Conservation (phyloP, 2,113 vertebrate genomes). For the Antigone vipio region DNA sequence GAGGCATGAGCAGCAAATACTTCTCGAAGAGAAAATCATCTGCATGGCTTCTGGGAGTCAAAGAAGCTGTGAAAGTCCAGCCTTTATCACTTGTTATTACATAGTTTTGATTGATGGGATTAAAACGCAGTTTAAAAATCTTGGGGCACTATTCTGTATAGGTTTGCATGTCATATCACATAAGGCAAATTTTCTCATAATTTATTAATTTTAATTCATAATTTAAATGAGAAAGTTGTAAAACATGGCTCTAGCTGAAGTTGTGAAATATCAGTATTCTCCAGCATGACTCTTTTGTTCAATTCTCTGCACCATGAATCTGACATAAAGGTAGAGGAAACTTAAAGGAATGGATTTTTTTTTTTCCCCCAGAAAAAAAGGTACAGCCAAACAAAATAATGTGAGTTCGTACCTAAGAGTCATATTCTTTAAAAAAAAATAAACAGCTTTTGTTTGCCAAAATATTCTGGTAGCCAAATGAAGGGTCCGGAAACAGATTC, state of each 20-base stretch:
- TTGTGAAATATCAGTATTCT: slow-evolving; percentile 2
- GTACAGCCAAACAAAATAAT: neutral
- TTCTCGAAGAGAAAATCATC: neutral
- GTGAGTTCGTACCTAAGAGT: neutral
- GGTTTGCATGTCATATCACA: slow-evolving; percentile 12
- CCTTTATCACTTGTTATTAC: neutral
- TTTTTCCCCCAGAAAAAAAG: neutral
- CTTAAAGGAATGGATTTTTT: neutral
- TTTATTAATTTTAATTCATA: slow-evolving; percentile 56
- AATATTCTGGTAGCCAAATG: neutral
- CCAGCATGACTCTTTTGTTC: neutral
- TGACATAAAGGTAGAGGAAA: neutral
- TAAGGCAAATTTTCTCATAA: slow-evolving; percentile 30
- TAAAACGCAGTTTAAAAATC: slow-evolving; percentile 22
- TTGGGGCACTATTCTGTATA: neutral
- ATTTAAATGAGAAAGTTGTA: slow-evolving; percentile 33
- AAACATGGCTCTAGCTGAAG: neutral
- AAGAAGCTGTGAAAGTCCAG: neutral
- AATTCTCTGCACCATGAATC: neutral
- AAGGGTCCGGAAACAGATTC: neutral
- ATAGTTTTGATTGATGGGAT: neutral
- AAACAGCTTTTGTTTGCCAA: neutral
- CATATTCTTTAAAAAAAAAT: neutral
- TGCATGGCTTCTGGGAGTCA: neutral
- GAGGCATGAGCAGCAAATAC: neutral